Conservation (phyloP, 2,113 vertebrate genomes). For the Haplochromis burtoni region DNA sequence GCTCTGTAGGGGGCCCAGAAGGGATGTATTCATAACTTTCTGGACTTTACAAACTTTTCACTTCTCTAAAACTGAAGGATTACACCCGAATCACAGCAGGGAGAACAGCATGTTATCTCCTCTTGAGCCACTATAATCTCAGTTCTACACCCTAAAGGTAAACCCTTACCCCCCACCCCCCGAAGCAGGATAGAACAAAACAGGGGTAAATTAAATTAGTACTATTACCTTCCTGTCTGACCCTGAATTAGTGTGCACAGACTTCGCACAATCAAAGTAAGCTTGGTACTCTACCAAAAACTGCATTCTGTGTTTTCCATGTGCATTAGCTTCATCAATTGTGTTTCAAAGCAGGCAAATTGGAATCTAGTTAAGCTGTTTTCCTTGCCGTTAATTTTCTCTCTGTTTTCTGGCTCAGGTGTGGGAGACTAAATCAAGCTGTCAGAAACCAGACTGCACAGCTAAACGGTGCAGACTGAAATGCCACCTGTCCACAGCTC, state of each 20-base stretch:
- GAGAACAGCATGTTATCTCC: slow-evolving; percentile 16
- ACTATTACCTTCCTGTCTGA: background rate
- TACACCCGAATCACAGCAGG: slow-evolving; percentile 60
- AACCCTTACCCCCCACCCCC: background rate
- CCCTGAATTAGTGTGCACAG: background rate
- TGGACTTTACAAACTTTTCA: slow-evolving; percentile 61
- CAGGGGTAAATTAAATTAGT: slow-evolving; percentile 9
- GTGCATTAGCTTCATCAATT: slow-evolving; percentile 28
- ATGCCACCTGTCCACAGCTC: slow-evolving; percentile 60
- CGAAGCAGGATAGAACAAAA: background rate
- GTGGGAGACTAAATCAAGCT: slow-evolving; percentile 63
- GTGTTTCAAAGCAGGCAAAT: slow-evolving; percentile 47
- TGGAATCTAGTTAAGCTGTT: slow-evolving; percentile 33
- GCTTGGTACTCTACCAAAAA: background rate
- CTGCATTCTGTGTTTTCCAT: background rate
- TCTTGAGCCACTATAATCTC: slow-evolving; percentile 42
- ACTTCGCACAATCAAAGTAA: background rate
- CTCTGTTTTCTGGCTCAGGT: slow-evolving; percentile 46
- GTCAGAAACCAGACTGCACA: slow-evolving; percentile 62
- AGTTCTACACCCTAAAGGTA: slow-evolving; percentile 22
- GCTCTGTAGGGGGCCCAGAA: slow-evolving; percentile 55
- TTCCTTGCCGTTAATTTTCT: slow-evolving; percentile 26
- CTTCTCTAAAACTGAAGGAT: slow-evolving; percentile 63
- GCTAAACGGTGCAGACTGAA: slow-evolving; percentile 62
- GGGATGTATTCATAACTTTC: slow-evolving; percentile 55